Evolutionary conservation across 2,888 invertebrate species (phyloP), one percentile per base, ranked within the genome.

Genomic region (Campopleginae sp.): DNA sequence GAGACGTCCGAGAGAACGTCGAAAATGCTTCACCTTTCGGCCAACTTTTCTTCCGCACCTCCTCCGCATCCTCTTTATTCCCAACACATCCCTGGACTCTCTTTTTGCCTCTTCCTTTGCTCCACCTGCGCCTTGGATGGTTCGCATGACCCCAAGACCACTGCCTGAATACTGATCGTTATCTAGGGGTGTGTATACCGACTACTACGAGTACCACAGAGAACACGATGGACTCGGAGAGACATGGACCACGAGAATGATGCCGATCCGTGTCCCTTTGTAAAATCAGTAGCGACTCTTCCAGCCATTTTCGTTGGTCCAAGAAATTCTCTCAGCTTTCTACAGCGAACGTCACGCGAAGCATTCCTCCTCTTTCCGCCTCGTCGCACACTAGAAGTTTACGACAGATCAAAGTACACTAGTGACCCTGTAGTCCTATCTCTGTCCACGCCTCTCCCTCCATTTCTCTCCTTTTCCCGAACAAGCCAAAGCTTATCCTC

Each of bases 271-370:
- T 89, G 87, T 88, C 89, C 89, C 90, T 90, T 91, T 91, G 90
- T 90, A 88, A 90, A 90, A 91, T 90, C 91, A 91, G 90, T 90
- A 90, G 90, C 82, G 82, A 86, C 84, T 87, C 87, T 89, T 88
- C 83, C 89, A 79, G 83, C 76, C 88, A 85, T 87, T 87, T 89
- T 88, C 86, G 87, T 86, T 81, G 76, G 83, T 71, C 77, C 65
- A 82, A 79, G 82, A 71, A 68, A 66, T 74, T 68, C 83, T 77
- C 81, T 72, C 44, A 48, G 80, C 63, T 76, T 65, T 80, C 23
- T 68, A 61, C 48, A 63, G 71, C 8, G 71, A 68, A 70, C 54
- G 76, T 66, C 68, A 70, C 76, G 70, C 66, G 68, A 65, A 58
- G 76, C 78, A 79, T 76, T 87, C 84, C 80, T 14, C 54, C 51